Base-by-base conservation (phyloP, 2,113 vertebrate species). In the Raphicerus campestris region DNA sequence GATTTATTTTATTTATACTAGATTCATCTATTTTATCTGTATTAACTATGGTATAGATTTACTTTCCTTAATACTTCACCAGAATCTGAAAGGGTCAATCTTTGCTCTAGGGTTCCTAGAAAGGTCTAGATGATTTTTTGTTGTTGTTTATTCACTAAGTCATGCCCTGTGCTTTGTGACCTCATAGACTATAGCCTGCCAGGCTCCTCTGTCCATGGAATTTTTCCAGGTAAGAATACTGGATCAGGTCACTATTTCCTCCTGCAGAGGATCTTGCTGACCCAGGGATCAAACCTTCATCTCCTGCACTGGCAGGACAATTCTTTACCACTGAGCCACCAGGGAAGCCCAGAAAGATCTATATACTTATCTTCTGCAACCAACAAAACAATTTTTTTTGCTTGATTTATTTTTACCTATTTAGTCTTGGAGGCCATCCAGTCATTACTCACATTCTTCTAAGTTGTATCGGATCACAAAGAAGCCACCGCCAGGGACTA, bases 371-470 rank as follows among this genome's bases (percentile, higher is more conserved):
- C 66, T 91, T 81, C 51, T 80, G 26, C 30, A 77, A 32, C 47
- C 61, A 96, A 93, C 32, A 92, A 96, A 89, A 55, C 47, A 88
- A 82, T 86, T 80, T 84, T 86, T 55, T 81, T 55, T 90, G 11
- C 30, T 28, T 87, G 77, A 87, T 95, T 96, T 87, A 78, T 95
- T 97, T 96, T 91, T 75, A 32, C 51, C 49, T 94, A 61, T 78
- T 95, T 91, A 90, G 89, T 91, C 61, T 87, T 51, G 32, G 15
- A 97, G 88, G 47, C 49, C 61, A 92, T 26, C 42, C 24, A 16
- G 15, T 87, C 51, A 75, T 95, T 94, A 73, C 24, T 97, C 90
- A 91, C 47, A 53, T 82, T 77, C 45, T 93, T 83, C 55, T 42
- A 30, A 8, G 13, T 55, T 10, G 7, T 10, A 15, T 45, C 32